Percentiles rank a stretch among this genome's conserved stretches.
phyloP scores from a whole-genome alignment of 1,140 invertebrate species.

The Drosophila obscura region DNA sequence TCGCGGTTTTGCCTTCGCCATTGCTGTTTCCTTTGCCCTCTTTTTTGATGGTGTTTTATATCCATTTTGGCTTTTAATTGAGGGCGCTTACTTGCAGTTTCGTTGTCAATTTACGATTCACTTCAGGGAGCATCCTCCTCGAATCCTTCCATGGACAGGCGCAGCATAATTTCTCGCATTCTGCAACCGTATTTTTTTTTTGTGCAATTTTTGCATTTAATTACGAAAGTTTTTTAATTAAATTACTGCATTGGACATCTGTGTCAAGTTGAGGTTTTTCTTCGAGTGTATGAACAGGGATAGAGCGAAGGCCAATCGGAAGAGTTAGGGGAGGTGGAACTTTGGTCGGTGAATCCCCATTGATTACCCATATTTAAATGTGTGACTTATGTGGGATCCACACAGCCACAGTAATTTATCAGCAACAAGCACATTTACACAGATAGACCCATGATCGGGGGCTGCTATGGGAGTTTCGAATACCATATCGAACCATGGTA shows the following conservation, averaged over 20 bases:
- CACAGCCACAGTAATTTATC: too few relatives aligned
- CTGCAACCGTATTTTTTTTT: constrained; percentile 36
- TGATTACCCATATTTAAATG: too few relatives aligned
- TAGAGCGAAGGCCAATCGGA: constrained; percentile 32
- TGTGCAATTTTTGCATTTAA: constrained; percentile 74
- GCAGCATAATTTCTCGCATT: constrained; percentile 36
- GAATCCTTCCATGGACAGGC: constrained; percentile 5
- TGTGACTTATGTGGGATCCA: too few relatives aligned
- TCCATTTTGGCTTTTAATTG: constrained; percentile 78
- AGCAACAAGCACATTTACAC: too few relatives aligned
- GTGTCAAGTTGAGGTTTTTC: constrained; percentile 67
- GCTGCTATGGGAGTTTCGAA: too few relatives aligned
- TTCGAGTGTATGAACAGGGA: constrained; percentile 41
- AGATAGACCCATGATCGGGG: too few relatives aligned
- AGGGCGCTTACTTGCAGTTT: constrained; percentile 78
- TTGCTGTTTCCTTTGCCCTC: not conserved
- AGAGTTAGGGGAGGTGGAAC: not conserved
- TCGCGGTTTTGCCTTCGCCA: constrained; percentile 45
- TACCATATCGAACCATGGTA: not conserved
- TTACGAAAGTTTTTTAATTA: constrained; percentile 82
- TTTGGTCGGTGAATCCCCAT: constrained; percentile 25
- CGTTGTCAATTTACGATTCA: constrained; percentile 74
- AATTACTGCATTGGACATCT: constrained; percentile 77
- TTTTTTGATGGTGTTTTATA: constrained; percentile 68
- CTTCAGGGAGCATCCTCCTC: constrained; percentile 15